Conservation (phyloP, 1,140 invertebrate genomes). For the Oncopodura yosiiana region DNA sequence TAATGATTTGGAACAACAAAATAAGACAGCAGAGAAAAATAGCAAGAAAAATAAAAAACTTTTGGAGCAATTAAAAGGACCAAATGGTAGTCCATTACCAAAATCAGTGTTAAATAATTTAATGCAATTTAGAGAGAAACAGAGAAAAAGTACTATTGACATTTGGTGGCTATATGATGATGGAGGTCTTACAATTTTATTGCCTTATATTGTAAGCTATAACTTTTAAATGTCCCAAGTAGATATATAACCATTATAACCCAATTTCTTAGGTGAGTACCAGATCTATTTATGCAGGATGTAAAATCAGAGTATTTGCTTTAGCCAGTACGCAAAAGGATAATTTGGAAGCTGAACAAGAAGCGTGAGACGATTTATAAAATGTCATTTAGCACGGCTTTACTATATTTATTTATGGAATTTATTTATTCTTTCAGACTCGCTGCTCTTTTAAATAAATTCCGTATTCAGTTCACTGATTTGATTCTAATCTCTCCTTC, state of each 20-base stretch:
- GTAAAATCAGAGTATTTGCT: conserved; percentile 50
- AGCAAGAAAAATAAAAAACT: conserved; percentile 2
- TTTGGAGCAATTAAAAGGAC: conserved; percentile 39
- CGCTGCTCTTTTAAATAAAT: conserved; percentile 48
- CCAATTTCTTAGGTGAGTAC: too few species aligned
- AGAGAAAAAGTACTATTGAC: conserved; percentile 45
- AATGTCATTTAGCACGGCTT: background rate
- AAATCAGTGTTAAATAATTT: conserved; percentile 37
- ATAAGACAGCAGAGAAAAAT: too few species aligned
- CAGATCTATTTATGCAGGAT: conserved; percentile 43
- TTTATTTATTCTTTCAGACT: conserved; percentile 39
- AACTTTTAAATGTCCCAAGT: too few species aligned
- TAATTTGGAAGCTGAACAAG: conserved; percentile 48
- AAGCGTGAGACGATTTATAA: conserved; percentile 39
- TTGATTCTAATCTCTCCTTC: conserved; percentile 47
- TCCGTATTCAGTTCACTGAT: conserved; percentile 49
- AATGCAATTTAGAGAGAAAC: conserved; percentile 37
- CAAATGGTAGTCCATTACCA: conserved; percentile 34
- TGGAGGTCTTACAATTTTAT: conserved; percentile 48
- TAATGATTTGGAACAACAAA: too few species aligned
- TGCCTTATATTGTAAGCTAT: conserved; percentile 50
- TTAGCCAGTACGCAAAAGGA: conserved; percentile 45
- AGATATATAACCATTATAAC: too few species aligned
- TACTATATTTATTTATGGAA: background rate
- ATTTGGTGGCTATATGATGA: conserved; percentile 61